Base-by-base conservation (phyloP, 1,140 invertebrate genomes). In the Drosophila hydei region DNA sequence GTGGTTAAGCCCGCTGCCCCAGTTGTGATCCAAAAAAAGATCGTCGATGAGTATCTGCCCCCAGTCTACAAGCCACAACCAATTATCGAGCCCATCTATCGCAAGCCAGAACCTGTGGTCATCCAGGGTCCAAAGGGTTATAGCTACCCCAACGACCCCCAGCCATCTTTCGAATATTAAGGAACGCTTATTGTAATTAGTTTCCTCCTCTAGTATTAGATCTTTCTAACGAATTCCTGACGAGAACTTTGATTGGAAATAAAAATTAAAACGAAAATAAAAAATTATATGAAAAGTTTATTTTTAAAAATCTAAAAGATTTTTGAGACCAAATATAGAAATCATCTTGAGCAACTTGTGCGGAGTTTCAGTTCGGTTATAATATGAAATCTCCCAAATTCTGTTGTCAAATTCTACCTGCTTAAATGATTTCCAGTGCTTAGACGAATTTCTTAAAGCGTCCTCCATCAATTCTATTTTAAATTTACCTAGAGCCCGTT, bases 111-210 rank as follows among this genome's bases (percentile, higher is more conserved):
- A 12, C 45, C 56, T 36, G 60, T n/a, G 25, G 60, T 23, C 25
- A 42, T 27, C 18, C 72, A 42, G 16, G 68, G 18, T 19, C 63
- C 64, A 48, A 25, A 62, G 30, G 90, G 89, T 19, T 91, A 91
- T 63, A 78, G 68, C 69, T 91, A 91, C 62, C 89, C 89, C 77
- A 91, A 91, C 75, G 59, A 91, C 47, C 90, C 90, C 30, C 72
- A 91, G 50, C 90, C 90, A 58, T 74, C 90, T 8, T 91, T 91
- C 75, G 50, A 71, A 23, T 90, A 63, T 61, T 91, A 91, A 77
- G 56, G 51, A 48, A 38, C 30, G 18, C 45, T 61, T 65, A 4
- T 64, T 81, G 60, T 78, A 88, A 78, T 78, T 75, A 72, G 52
- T 58, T 60, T 38, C 21, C 48, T 71, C 60, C 58, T 85, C 40